Conservation (phyloP, 2,113 vertebrate species). For the Myotis davidii region DNA sequence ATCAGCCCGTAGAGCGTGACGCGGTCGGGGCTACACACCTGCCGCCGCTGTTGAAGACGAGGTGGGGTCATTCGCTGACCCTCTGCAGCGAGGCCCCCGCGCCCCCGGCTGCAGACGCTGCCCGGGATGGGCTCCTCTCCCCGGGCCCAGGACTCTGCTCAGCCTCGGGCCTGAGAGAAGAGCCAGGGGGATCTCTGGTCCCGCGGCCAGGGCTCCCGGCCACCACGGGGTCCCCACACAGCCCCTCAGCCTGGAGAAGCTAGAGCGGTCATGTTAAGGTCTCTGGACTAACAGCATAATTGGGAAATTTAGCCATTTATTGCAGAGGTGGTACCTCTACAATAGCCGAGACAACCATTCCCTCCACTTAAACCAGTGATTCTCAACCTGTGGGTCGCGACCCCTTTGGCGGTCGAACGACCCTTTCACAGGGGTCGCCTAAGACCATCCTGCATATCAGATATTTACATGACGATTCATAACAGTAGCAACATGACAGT, state of each 20-base stretch:
- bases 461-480: no score
- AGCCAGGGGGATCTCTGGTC: neutral
- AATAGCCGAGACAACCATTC: neutral
- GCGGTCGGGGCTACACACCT: slow-evolving; percentile 92
- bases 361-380: neutral
- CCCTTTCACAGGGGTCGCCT: no score
- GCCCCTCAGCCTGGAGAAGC: neutral
- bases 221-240: rapidly evolving
- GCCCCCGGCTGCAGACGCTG: rapidly evolving
- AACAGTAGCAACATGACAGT: no score
- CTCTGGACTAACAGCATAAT: neutral
- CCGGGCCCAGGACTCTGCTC: neutral
- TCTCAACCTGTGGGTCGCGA: no score
- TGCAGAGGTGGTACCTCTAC: neutral
- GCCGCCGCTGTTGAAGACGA: slow-evolving; percentile 88
- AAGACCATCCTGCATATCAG: no score
- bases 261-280: rapidly evolving
- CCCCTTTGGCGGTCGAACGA: no score
- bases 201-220: neutral
- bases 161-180: neutral
- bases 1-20: slow-evolving; percentile 97
- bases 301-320: neutral
- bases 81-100: neutral
- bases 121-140: neutral
- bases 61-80: rapidly evolving